These are phyloP conservation scores for Brachionus plicatilis DNA, from an alignment of 1,140 invertebrate species.

Conservation along the genomic window DNA sequence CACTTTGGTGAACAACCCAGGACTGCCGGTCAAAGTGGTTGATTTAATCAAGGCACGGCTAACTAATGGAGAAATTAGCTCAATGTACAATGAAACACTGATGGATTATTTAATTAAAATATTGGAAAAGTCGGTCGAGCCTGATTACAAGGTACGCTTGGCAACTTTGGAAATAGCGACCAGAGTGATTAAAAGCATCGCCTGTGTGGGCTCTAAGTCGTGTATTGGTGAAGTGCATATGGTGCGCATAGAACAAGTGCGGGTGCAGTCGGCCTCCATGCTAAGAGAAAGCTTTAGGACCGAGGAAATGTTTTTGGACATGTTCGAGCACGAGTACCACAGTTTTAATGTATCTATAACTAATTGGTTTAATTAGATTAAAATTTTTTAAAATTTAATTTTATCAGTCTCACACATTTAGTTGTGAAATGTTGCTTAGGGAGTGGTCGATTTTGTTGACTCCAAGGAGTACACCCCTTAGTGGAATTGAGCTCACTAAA, in stretches of 20 bases:
- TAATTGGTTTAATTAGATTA: neutral
- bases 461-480: slow-evolving; percentile 90
- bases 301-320: slow-evolving; percentile 95
- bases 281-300: slow-evolving; percentile 90
- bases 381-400: neutral
- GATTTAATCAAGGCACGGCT: neutral
- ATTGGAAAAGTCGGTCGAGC: slow-evolving; percentile 24
- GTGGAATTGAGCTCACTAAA: slow-evolving; percentile 88
- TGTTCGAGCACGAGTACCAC: slow-evolving; percentile 95
- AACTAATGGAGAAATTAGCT: neutral
- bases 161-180: slow-evolving; percentile 83
- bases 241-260: slow-evolving; percentile 68
- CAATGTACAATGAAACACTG: neutral
- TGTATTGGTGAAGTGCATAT: slow-evolving; percentile 64
- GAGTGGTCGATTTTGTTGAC: slow-evolving; percentile 91
- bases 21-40: neutral
- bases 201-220: slow-evolving; percentile 57
- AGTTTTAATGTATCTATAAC: slow-evolving; percentile 65
- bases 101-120: neutral
- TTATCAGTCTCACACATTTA: slow-evolving; percentile 52
- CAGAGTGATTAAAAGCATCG: slow-evolving; percentile 65
- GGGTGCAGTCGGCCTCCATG: slow-evolving; percentile 75
- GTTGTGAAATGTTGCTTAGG: slow-evolving; percentile 58
- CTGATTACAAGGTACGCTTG: slow-evolving; percentile 65
- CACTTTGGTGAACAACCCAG: slow-evolving; percentile 9